phyloP scores from a whole-genome alignment of 2,113 vertebrate species.

The Ctenodactylus gundi region DNA sequence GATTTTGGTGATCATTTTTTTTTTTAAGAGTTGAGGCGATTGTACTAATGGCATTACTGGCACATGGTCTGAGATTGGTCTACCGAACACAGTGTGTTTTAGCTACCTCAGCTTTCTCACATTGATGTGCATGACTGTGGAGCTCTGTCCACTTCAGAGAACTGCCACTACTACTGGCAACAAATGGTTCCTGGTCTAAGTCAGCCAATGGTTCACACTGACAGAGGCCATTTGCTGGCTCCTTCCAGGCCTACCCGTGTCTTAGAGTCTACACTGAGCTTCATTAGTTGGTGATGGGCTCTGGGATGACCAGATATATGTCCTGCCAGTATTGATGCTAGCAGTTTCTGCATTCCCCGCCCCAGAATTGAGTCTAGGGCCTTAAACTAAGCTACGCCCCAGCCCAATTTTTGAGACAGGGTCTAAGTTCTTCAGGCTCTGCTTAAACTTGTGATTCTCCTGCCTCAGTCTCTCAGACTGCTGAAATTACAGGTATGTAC shows the following conservation, averaged over 20 bases:
- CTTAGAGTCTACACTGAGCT: not conserved
- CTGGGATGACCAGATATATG: not conserved
- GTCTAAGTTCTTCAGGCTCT: not conserved
- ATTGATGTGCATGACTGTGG: not conserved
- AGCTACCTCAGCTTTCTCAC: not conserved
- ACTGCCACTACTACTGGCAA: not conserved
- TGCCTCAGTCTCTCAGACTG: not conserved
- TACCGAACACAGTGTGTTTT: accelerated
- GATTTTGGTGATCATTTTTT: too few relatives aligned
- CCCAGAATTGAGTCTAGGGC: not conserved
- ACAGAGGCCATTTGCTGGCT: not conserved
- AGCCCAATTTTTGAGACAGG: not conserved
- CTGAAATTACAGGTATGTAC: not conserved
- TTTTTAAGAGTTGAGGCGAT: not conserved
- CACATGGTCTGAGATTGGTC: not conserved
- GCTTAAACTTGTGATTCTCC: not conserved
- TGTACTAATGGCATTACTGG: not conserved
- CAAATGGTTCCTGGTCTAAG: not conserved
- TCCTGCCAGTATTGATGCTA: not conserved
- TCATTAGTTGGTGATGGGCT: not conserved
- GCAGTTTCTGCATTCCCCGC: not conserved
- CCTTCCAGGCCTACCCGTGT: not conserved
- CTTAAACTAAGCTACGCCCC: not conserved
- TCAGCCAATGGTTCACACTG: not conserved
- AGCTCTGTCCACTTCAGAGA: not conserved